These are phyloP conservation scores for Phylloscopus trochiloides DNA, from an alignment of 2,113 vertebrate genomes.

Conservation along the genomic window DNA sequence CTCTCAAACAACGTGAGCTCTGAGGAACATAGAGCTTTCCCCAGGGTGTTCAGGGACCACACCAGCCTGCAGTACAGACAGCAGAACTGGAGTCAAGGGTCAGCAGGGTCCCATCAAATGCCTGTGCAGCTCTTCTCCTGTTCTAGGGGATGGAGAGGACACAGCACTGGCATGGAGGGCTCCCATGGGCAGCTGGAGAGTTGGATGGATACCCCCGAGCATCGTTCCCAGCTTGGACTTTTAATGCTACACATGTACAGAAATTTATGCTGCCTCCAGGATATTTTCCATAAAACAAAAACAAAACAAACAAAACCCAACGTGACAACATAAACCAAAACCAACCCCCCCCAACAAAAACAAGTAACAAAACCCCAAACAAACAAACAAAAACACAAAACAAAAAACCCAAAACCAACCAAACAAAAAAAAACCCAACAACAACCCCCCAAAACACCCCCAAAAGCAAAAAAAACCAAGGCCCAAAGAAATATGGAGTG, in stretches of 20 bases:
- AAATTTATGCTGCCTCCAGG: background rate
- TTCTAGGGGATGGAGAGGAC: background rate
- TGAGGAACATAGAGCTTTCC: background rate
- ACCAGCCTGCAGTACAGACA: background rate
- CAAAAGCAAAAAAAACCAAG: background rate
- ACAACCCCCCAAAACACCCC: too few species aligned
- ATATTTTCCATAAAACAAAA: background rate
- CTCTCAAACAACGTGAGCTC: background rate
- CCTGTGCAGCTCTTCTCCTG: background rate
- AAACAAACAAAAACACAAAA: background rate
- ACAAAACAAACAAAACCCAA: background rate
- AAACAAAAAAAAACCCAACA: too few species aligned
- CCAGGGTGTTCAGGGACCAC: background rate
- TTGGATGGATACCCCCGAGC: rapidly evolving
- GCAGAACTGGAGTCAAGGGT: background rate
- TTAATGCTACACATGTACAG: background rate
- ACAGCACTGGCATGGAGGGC: rapidly evolving
- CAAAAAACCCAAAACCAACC: background rate
- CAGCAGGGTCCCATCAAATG: background rate
- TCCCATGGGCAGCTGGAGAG: background rate
- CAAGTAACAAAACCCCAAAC: background rate
- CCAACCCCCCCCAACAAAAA: background rate
- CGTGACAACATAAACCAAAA: background rate
- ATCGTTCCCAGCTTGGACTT: rapidly evolving
- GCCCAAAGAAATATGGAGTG: background rate